These are phyloP conservation scores for Nycteola revayana DNA, from an alignment of 2,888 invertebrate species.

Conservation along the genomic window DNA sequence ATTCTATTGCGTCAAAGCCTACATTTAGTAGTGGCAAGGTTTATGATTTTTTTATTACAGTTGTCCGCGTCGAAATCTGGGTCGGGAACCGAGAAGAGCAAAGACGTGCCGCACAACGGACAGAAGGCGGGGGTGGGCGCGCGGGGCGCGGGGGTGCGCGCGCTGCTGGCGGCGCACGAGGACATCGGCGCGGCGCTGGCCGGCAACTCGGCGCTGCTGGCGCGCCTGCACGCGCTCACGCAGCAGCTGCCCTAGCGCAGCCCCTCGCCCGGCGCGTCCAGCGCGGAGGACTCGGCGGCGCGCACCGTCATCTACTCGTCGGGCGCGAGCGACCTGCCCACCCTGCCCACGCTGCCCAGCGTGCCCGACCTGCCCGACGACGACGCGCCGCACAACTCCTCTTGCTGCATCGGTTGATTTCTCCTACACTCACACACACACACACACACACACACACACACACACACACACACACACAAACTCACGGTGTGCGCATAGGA, in stretches of 20 bases:
- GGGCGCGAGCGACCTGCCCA: conserved; percentile 9
- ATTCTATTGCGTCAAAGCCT: too few species aligned
- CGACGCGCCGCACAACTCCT: not conserved
- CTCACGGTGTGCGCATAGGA: too few species aligned
- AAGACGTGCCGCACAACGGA: not conserved
- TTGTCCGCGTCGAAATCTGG: not conserved
- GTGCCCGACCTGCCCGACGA: too few species aligned
- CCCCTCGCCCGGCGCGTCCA: conserved; percentile 24
- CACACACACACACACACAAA: too few species aligned
- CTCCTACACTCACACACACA: too few species aligned
- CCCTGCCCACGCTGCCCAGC: conserved; percentile 3
- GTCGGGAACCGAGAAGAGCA: not conserved
- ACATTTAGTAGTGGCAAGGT: too few species aligned
- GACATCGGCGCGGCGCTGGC: conserved; percentile 34
- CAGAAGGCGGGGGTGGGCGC: conserved; percentile 24
- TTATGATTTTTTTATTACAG: too few species aligned
- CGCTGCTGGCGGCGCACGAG: conserved; percentile 55
- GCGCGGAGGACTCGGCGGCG: conserved; percentile 26
- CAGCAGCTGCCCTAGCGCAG: conserved; percentile 24
- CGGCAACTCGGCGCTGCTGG: conserved; percentile 18
- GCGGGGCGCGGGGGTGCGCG: conserved; percentile 51
- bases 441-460: too few species aligned
- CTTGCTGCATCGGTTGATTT: too few species aligned
- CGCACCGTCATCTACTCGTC: conserved; percentile 41
- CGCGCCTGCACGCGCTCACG: conserved; percentile 13